phyloP scores from a whole-genome alignment of 1,140 invertebrate species.

The Eumeta japonica region DNA sequence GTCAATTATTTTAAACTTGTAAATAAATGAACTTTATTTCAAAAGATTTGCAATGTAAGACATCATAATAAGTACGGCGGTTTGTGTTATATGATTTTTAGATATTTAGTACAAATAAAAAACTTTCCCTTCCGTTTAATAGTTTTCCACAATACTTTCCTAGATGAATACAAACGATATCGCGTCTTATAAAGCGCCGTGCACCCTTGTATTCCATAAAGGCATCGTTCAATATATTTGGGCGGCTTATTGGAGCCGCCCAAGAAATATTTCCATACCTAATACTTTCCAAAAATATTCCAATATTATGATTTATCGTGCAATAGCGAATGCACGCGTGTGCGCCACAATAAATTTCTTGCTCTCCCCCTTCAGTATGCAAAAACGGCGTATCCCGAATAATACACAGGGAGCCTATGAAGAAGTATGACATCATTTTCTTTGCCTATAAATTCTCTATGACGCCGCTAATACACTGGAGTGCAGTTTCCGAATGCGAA shows the following conservation, averaged over 20 bases:
- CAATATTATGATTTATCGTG: constrained; percentile 38
- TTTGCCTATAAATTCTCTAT: constrained; percentile 35
- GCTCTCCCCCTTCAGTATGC: constrained; percentile 28
- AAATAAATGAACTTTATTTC: too few species aligned
- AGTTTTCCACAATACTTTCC: too few species aligned
- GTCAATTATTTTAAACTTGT: too few species aligned
- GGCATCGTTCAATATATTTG: not conserved
- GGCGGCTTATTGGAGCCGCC: constrained; percentile 17
- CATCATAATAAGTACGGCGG: constrained; percentile 5
- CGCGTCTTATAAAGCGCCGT: too few species aligned
- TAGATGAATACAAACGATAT: too few species aligned
- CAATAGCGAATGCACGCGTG: constrained; percentile 17
- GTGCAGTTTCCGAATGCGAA: constrained; percentile 22
- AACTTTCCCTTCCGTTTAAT: too few species aligned
- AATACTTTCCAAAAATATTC: constrained; percentile 23
- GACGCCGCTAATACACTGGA: constrained; percentile 32
- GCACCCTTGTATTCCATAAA: too few species aligned
- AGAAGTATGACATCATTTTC: constrained; percentile 23
- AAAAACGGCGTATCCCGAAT: constrained; percentile 24
- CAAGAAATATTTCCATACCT: constrained; percentile 13
- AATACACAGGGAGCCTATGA: constrained; percentile 22
- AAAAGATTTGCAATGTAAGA: constrained; percentile 7
- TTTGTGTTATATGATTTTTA: too few species aligned
- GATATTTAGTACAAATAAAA: too few species aligned
- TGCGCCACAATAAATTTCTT: constrained; percentile 19